A percentile compares a stretch with the other conserved stretches of the same genome.
Evolutionary conservation across 92 coral and sea anemone species (phyloP).

Genomic region (Pocillopora meandrina): DNA sequence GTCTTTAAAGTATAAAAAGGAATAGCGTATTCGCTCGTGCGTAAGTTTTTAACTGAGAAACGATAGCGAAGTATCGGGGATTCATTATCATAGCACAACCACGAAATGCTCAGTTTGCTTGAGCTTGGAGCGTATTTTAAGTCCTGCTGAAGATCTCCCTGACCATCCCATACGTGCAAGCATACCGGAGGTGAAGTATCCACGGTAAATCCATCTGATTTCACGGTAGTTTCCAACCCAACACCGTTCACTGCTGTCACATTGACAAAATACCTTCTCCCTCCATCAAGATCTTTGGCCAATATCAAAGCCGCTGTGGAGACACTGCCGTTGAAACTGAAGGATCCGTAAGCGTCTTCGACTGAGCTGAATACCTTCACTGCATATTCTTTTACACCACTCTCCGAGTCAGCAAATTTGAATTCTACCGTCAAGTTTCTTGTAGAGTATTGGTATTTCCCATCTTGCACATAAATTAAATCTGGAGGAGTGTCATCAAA

Average conservation of each 20-base stretch:
- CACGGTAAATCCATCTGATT: slow-evolving; percentile 80
- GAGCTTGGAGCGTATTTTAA: slow-evolving; percentile 62
- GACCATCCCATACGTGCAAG: slow-evolving; percentile 75
- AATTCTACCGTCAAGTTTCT: slow-evolving; percentile 51
- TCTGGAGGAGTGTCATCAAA: slow-evolving; percentile 85
- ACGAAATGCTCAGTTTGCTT: slow-evolving; percentile 60
- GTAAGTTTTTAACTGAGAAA: slow-evolving; percentile 74
- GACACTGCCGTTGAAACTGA: slow-evolving; percentile 41
- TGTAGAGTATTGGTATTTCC: slow-evolving; percentile 62
- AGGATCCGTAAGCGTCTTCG: slow-evolving; percentile 60
- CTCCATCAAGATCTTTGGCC: slow-evolving; percentile 43
- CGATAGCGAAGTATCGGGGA: slow-evolving; percentile 64
- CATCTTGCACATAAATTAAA: slow-evolving; percentile 56
- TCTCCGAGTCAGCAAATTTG: slow-evolving; percentile 83
- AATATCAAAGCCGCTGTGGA: slow-evolving; percentile 50
- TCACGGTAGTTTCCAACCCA: slow-evolving; percentile 62
- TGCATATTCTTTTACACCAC: slow-evolving; percentile 61
- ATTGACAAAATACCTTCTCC: slow-evolving; percentile 60
- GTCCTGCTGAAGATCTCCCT: slow-evolving; percentile 38
- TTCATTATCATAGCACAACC: slow-evolving; percentile 83
- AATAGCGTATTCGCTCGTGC: slow-evolving; percentile 47
- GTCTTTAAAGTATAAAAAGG: slow-evolving; percentile 76
- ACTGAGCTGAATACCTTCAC: slow-evolving; percentile 26
- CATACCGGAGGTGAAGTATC: slow-evolving; percentile 90
- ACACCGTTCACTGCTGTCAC: slow-evolving; percentile 80